Percentiles rank a stretch among this genome's conserved stretches.
These are phyloP conservation scores for Blomia tropicalis DNA, from an alignment of 2,888 invertebrate species.

Conservation along the genomic window DNA sequence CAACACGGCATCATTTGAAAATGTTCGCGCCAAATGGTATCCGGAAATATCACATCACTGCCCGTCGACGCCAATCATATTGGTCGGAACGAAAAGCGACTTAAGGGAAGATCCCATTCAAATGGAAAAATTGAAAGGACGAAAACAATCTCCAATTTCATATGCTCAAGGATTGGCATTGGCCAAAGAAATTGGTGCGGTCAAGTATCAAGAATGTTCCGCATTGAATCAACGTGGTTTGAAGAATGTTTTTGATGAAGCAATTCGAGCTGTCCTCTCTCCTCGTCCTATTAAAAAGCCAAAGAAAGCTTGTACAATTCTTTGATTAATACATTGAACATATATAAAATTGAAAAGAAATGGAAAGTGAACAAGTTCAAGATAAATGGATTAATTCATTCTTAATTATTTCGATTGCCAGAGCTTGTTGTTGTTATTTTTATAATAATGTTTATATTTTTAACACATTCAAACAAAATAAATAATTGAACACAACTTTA, in stretches of 20 bases:
- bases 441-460: background rate
- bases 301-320: slow-evolving; percentile 46
- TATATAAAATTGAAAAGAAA: no score
- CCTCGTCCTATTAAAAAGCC: slow-evolving; percentile 73
- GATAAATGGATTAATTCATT: background rate
- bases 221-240: slow-evolving; percentile 92
- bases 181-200: slow-evolving; percentile 89
- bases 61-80: slow-evolving; percentile 92
- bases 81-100: slow-evolving; percentile 95
- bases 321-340: slow-evolving; percentile 39
- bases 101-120: slow-evolving; percentile 87
- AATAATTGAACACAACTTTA: no score
- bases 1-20: slow-evolving; percentile 97
- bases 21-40: slow-evolving; percentile 97
- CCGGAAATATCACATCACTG: slow-evolving; percentile 99
- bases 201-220: slow-evolving; percentile 93
- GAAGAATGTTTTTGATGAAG: slow-evolving; percentile 98
- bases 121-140: slow-evolving; percentile 88
- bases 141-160: slow-evolving; percentile 86
- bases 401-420: background rate
- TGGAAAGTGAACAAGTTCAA: no score
- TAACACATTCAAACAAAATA: background rate
- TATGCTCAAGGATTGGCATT: slow-evolving; percentile 91
- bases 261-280: slow-evolving; percentile 91
- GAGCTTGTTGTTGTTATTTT: background rate